A percentile compares a stretch with the other conserved stretches of the same genome.
Evolutionary conservation across 2,797 vertebrate genomes (phyloP).

Genomic region (Thaleichthys pacificus): DNA sequence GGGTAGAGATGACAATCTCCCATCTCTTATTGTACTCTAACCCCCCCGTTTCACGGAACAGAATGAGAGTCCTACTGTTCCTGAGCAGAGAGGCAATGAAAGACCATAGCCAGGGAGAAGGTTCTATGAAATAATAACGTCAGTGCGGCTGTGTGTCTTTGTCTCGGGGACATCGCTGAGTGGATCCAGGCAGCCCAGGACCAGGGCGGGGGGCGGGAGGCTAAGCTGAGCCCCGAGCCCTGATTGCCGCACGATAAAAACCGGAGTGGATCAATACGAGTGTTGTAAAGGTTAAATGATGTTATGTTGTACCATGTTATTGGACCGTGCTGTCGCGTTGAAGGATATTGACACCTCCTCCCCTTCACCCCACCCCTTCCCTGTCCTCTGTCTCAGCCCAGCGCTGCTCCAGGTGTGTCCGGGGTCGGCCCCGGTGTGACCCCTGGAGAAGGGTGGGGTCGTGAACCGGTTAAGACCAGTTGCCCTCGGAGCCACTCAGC

Average conservation of each 20-base stretch:
- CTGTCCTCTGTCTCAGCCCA: slow-evolving; percentile 14
- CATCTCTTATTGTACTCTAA: slow-evolving; percentile 62
- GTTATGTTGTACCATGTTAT: slow-evolving; percentile 77
- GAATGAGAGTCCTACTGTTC: slow-evolving; percentile 11
- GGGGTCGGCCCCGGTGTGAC: slow-evolving; percentile 47
- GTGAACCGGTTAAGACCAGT: neutral
- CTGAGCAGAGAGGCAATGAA: slow-evolving; percentile 37
- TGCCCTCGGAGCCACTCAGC: slow-evolving; percentile 28
- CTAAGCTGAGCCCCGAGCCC: slow-evolving; percentile 66
- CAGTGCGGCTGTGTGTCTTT: slow-evolving; percentile 56
- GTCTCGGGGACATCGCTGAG: slow-evolving; percentile 66
- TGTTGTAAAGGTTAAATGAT: slow-evolving; percentile 87
- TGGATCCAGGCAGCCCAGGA: slow-evolving; percentile 67
- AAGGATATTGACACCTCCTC: slow-evolving; percentile 71
- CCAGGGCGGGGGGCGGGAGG: slow-evolving; percentile 41
- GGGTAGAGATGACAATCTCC: slow-evolving; percentile 66
- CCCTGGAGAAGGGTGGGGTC: slow-evolving; percentile 57
- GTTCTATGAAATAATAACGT: slow-evolving; percentile 51
- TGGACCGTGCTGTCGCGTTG: slow-evolving; percentile 68
- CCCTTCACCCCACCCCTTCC: slow-evolving; percentile 21
- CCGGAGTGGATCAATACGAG: slow-evolving; percentile 77
- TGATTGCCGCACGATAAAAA: slow-evolving; percentile 75
- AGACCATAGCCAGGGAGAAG: slow-evolving; percentile 39
- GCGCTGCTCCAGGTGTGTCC: slow-evolving; percentile 41
- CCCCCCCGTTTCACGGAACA: slow-evolving; percentile 56